Evolutionary conservation across 2,888 invertebrate species (phyloP).

Genomic region (Lissocephala sabroskyi): DNA sequence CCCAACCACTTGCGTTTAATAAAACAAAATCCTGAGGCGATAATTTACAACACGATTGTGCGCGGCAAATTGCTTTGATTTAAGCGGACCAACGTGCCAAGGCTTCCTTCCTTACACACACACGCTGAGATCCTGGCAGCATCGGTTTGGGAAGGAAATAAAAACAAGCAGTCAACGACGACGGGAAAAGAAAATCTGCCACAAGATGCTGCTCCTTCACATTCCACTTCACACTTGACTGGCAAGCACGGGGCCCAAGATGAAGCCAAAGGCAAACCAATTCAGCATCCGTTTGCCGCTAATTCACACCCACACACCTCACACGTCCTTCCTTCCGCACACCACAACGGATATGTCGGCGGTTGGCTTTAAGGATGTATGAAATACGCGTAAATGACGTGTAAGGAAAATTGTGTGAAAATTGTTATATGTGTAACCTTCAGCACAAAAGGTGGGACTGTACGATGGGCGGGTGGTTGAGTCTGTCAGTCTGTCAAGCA

Average conservation of each 20-base stretch:
- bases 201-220: conserved; percentile 43
- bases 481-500: too few relatives aligned
- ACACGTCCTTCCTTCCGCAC: not conserved
- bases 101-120: conserved; percentile 18
- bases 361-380: conserved; percentile 48
- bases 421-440: conserved; percentile 49
- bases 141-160: conserved; percentile 36
- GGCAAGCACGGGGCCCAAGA: conserved; percentile 29
- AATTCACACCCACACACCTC: conserved; percentile 46
- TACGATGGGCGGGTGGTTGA: too few relatives aligned
- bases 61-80: conserved; percentile 64
- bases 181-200: conserved; percentile 38
- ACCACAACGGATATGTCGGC: too few relatives aligned
- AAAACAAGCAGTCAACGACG: conserved; percentile 59
- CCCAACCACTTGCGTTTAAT: conserved; percentile 46
- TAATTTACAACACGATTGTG: conserved; percentile 61
- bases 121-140: conserved; percentile 11
- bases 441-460: too few relatives aligned
- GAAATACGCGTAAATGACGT: conserved; percentile 63
- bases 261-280: conserved; percentile 51
- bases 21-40: conserved; percentile 64
- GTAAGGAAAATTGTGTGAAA: conserved; percentile 62
- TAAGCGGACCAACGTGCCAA: conserved; percentile 58
- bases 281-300: conserved; percentile 62
- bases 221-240: conserved; percentile 42